Percentiles rank a stretch among this genome's conserved stretches.
These are phyloP conservation scores for Petromus typicus DNA, from an alignment of 2,113 vertebrate genomes.

Conservation along the genomic window DNA sequence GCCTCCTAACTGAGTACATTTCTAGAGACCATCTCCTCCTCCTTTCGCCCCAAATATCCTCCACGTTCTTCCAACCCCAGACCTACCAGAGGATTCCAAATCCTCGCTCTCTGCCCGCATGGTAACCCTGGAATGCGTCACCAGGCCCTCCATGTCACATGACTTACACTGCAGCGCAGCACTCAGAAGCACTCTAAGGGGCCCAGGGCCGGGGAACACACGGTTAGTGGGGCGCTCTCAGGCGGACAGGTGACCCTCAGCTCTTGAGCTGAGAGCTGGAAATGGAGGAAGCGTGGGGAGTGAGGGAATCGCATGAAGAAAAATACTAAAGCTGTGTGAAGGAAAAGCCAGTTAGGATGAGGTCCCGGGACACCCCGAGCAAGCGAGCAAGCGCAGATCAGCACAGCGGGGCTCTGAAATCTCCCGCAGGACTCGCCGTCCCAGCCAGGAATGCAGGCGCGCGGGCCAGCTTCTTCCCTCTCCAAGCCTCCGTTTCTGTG, in stretches of 20 bases:
- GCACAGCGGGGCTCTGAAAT: not conserved
- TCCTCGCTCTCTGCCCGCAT: not conserved
- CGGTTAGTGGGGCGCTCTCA: not conserved
- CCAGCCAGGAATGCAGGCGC: not conserved
- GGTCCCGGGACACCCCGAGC: not conserved
- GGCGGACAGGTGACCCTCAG: not conserved
- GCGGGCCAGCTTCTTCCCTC: not conserved
- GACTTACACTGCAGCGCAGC: not conserved
- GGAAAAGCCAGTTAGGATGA: not conserved
- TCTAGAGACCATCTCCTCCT: not conserved
- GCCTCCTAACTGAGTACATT: not conserved
- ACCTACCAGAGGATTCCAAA: not conserved
- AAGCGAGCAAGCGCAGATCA: too few species aligned
- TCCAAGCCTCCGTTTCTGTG: not conserved
- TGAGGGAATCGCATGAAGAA: not conserved
- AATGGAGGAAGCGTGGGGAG: not conserved
- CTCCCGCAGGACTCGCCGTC: not conserved
- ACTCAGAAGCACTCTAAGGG: not conserved
- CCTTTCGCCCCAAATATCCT: not conserved
- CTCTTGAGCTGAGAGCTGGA: not conserved
- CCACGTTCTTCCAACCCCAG: not conserved
- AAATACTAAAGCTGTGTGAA: not conserved
- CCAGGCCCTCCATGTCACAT: not conserved
- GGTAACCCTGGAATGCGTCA: not conserved
- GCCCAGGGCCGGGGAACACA: not conserved